phyloP scores from a whole-genome alignment of 2,888 invertebrate genomes.

The Amphimallon solstitiale region DNA sequence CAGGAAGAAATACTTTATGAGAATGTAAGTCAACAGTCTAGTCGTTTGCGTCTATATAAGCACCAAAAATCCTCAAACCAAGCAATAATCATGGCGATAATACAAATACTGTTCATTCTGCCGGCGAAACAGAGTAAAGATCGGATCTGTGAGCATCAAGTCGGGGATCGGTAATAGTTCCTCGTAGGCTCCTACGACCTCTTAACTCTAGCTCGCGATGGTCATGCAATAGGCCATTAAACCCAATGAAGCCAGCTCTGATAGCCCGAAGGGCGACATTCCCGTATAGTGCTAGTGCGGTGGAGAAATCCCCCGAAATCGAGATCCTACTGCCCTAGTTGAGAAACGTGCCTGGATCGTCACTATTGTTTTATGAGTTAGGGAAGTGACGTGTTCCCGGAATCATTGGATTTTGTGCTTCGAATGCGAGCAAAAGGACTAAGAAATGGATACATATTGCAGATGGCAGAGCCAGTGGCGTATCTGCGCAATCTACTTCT shows the following conservation, averaged over 20 bases:
- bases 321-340: slow-evolving; percentile 42
- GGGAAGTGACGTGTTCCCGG: slow-evolving; percentile 54
- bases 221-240: slow-evolving; percentile 57
- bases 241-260: slow-evolving; percentile 54
- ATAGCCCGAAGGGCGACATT: slow-evolving; percentile 45
- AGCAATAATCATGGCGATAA: slow-evolving; percentile 37
- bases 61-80: background rate
- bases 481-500: background rate
- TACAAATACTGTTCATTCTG: slow-evolving; percentile 37
- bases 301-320: slow-evolving; percentile 30
- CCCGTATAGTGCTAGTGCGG: slow-evolving; percentile 33
- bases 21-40: background rate
- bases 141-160: slow-evolving; percentile 40
- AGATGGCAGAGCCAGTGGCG: slow-evolving; percentile 18
- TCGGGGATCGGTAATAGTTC: slow-evolving; percentile 53
- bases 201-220: slow-evolving; percentile 57
- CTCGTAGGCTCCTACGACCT: slow-evolving; percentile 56
- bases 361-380: slow-evolving; percentile 57
- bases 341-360: slow-evolving; percentile 55
- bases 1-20: background rate
- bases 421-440: slow-evolving; percentile 1
- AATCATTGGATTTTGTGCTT: slow-evolving; percentile 48
- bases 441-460: background rate
- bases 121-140: slow-evolving; percentile 23
- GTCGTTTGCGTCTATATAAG: background rate